phyloP scores from a whole-genome alignment of 2,888 invertebrate genomes.

The Dicranocentrus wangi region DNA sequence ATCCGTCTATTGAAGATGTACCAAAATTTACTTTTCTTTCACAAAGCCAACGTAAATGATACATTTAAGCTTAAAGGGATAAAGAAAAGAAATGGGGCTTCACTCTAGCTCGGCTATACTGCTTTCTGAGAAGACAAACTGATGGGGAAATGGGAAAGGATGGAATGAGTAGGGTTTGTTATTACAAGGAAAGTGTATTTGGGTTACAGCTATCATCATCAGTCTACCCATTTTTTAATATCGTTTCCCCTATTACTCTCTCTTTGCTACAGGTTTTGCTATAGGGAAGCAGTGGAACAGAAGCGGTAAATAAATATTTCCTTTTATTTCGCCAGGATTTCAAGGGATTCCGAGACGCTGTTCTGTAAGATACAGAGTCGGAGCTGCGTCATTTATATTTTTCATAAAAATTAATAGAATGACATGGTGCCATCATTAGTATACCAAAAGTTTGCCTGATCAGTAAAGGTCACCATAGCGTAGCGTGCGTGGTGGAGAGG shows the following conservation, averaged over 20 bases:
- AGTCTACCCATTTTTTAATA: conserved; percentile 6
- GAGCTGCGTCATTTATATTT: too few species aligned
- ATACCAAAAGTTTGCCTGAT: too few species aligned
- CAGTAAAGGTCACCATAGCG: too few species aligned
- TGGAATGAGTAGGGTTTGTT: neutral
- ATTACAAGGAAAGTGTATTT: neutral
- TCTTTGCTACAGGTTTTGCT: too few species aligned
- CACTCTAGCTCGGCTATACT: neutral
- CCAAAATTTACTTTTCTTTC: neutral
- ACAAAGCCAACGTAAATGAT: conserved; percentile 35
- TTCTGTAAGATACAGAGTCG: too few species aligned
- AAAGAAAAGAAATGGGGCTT: conserved; percentile 23
- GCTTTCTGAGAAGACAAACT: neutral
- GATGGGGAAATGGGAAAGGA: conserved; percentile 4
- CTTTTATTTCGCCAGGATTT: too few species aligned
- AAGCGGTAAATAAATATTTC: neutral
- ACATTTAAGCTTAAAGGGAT: conserved; percentile 50
- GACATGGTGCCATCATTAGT: too few species aligned
- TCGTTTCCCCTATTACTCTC: neutral
- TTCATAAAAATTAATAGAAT: too few species aligned
- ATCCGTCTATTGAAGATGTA: conserved; percentile 46
- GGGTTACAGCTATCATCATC: too few species aligned
- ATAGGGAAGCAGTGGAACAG: too few species aligned
- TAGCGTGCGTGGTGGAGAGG: too few species aligned
- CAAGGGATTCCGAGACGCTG: too few species aligned